These are phyloP conservation scores for Nilaparvata lugens DNA, from an alignment of 1,140 invertebrate species.

Conservation along the genomic window DNA sequence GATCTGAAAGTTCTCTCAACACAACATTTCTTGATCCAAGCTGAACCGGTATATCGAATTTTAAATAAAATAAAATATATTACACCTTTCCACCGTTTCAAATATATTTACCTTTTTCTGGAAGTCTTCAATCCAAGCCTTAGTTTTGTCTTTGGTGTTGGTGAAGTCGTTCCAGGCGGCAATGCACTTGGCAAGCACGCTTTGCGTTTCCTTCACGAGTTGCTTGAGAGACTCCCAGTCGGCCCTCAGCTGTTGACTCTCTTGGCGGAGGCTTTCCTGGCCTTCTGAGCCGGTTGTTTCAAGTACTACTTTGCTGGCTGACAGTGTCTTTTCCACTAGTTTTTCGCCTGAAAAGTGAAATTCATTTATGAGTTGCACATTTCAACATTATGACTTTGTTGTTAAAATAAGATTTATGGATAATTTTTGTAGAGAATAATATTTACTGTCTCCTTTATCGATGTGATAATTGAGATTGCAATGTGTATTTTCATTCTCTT, in stretches of 20 bases:
- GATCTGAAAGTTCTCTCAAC: too few relatives aligned
- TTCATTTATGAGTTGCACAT: too few relatives aligned
- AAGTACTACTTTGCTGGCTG: constrained; percentile 67
- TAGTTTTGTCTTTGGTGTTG: constrained; percentile 62
- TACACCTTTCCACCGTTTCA: too few relatives aligned
- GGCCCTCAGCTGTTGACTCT: constrained; percentile 71
- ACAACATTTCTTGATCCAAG: too few relatives aligned
- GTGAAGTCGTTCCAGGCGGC: constrained; percentile 79
- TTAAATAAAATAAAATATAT: too few relatives aligned
- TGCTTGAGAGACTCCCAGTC: constrained; percentile 81
- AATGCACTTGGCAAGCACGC: constrained; percentile 68
- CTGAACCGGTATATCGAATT: too few relatives aligned
- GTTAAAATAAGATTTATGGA: too few relatives aligned
- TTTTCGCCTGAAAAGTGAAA: constrained; percentile 43
- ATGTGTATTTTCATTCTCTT: too few relatives aligned
- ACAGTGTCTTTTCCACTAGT: constrained; percentile 61
- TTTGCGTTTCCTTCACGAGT: constrained; percentile 69
- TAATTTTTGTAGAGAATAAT: too few relatives aligned
- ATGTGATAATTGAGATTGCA: too few relatives aligned
- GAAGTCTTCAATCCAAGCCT: constrained; percentile 67
- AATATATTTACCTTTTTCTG: constrained; percentile 44
- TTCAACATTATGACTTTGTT: too few relatives aligned
- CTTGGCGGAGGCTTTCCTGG: constrained; percentile 72
- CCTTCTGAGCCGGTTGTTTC: constrained; percentile 77
- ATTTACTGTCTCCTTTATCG: too few relatives aligned